Percentiles rank a stretch among this genome's conserved stretches.
Conservation (phyloP, 2,888 invertebrate species). For the Brassicogethes aeneus region DNA sequence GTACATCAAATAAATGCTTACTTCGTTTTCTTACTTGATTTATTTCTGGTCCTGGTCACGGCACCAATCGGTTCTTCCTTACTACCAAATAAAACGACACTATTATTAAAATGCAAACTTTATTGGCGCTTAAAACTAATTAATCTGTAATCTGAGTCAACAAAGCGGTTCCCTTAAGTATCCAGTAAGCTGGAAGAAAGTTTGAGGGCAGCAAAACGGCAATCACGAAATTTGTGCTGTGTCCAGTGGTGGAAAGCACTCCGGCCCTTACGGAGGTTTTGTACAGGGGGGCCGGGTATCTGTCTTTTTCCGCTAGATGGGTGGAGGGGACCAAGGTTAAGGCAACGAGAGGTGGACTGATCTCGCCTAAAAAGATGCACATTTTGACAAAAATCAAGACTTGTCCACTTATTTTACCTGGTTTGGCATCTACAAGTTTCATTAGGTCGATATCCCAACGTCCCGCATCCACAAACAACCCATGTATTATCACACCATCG, state of each 20-base stretch:
- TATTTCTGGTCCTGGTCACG: no score
- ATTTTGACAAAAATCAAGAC: no score
- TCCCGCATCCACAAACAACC: slow-evolving; percentile 81
- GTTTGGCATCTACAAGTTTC: slow-evolving; percentile 67
- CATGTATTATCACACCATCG: slow-evolving; percentile 68
- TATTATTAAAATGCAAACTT: no score
- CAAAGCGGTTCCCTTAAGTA: slow-evolving; percentile 79
- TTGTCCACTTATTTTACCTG: slow-evolving; percentile 51
- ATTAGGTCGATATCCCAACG: slow-evolving; percentile 64
- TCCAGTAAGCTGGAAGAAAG: slow-evolving; percentile 69
- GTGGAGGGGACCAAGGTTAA: slow-evolving; percentile 58
- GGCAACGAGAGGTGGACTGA: slow-evolving; percentile 65
- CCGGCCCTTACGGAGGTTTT: slow-evolving; percentile 85
- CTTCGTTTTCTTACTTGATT: no score
- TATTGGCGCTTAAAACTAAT: no score
- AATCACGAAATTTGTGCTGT: slow-evolving; percentile 87
- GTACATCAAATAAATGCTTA: no score
- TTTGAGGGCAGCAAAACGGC: slow-evolving; percentile 62
- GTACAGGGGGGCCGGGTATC: slow-evolving; percentile 74
- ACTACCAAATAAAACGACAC: no score
- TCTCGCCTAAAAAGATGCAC: slow-evolving; percentile 58
- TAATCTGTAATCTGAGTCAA: slow-evolving; percentile 73
- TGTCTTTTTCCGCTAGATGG: slow-evolving; percentile 50
- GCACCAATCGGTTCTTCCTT: no score
- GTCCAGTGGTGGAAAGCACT: slow-evolving; percentile 81